Conservation (phyloP, 2,113 vertebrate genomes). For the Cyphomyrus discorhynchus region DNA sequence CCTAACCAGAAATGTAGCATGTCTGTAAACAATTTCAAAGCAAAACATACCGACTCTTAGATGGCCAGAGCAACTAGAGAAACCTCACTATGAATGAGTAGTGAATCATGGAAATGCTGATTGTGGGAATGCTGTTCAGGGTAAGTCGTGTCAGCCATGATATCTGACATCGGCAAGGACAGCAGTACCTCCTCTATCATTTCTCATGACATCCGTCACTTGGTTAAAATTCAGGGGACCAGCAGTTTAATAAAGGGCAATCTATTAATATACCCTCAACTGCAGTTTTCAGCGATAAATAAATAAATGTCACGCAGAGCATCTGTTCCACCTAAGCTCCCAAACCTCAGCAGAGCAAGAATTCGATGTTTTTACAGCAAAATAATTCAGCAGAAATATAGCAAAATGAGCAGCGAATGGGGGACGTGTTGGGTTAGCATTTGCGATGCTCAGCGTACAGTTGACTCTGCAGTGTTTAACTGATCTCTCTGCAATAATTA, state of each 20-base stretch:
- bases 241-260: not conserved
- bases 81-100: constrained; percentile 16
- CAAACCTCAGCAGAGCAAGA: not conserved
- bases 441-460: not conserved
- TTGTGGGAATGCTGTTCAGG: constrained; percentile 19
- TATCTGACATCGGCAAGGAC: not conserved
- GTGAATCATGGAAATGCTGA: constrained; percentile 13
- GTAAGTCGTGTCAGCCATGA: not conserved
- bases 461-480: not conserved
- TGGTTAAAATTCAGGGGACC: not conserved
- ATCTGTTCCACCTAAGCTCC: not conserved
- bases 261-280: not conserved
- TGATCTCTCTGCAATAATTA: constrained; percentile 23
- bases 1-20: not conserved
- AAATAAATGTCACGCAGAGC: not conserved
- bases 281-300: constrained; percentile 15
- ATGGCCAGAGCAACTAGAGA: not conserved
- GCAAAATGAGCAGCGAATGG: not conserved
- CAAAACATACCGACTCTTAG: not conserved
- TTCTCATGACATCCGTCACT: not conserved
- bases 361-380: not conserved
- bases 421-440: not conserved
- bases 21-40: constrained; percentile 19
- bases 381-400: not conserved
- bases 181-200: not conserved